Base-by-base conservation (phyloP, 2,113 vertebrate genomes). In the Pygoscelis antarcticus region DNA sequence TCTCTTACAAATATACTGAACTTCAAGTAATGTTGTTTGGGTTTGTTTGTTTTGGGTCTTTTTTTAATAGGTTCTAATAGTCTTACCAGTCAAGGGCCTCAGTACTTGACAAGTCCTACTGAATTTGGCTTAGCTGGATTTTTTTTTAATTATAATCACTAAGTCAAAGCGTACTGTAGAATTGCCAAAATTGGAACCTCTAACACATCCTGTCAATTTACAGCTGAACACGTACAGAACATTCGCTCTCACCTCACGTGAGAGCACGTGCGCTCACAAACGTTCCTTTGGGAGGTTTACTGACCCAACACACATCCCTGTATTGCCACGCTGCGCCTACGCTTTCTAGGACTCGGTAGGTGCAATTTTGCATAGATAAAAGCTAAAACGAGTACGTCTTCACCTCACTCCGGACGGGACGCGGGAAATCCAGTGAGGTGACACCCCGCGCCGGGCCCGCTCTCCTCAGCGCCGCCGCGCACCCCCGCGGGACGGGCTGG, bases 221-320 rank as follows among this genome's bases (percentile, higher is more conserved):
- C 0, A 2, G 19, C 72, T 2, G 27, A n/a, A 7, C 34, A 20
- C 3, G 7, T 17, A 16, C 1, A 5, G 40, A 34, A 9, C 1
- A 1, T 4, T 51, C 0, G 8, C 32, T 38, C 27, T 3, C 4
- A 5, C 30, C n/a, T 23, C 36, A 25, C 4, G 1, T 0, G 15
- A 26, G n/a, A 52, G 44, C 20, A 5, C 10, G 1, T 1, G 26
- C 6, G 40, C 14, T 25, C 22, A 4, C 61, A 6, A 3, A n/a
- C 21, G 44, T 18, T 13, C 38, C 7, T 2, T 16, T 2, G 34
- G 36, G 61, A 36, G 49, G 21, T 8, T 26, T 5, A 11, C 71
- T 4, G 61, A 16, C 32, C 13, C 23, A 6, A 10, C 34, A 2
- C 26, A 1, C 4, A 2, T 4, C 32, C 1, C 52, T 3, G 49